Conservation (phyloP, 1,140 invertebrate genomes). For the Cherax destructor region DNA sequence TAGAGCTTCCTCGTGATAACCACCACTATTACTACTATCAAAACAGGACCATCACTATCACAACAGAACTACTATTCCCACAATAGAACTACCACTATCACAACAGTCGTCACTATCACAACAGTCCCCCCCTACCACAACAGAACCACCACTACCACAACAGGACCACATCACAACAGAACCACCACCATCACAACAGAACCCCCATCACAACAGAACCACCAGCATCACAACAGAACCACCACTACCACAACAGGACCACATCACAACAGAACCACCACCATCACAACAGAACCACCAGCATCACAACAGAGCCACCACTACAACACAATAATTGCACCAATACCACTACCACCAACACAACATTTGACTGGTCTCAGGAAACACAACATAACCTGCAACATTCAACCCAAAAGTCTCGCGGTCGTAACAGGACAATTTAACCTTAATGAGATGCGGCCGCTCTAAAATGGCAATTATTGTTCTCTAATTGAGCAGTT, state of each 20-base stretch:
- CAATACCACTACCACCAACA: neutral
- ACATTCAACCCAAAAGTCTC: neutral
- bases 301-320: neutral
- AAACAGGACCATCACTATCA: no score
- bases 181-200: neutral
- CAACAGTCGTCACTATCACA: no score
- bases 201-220: neutral
- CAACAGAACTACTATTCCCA: no score
- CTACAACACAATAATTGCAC: neutral
- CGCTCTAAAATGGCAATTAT: neutral
- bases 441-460: neutral
- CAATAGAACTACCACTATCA: no score
- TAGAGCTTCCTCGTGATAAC: no score
- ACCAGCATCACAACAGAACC: neutral
- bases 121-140: no score
- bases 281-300: neutral
- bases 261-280: neutral
- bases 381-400: neutral
- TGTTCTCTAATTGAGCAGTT: neutral
- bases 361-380: neutral
- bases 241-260: neutral
- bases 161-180: neutral
- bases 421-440: neutral
- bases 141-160: neutral
- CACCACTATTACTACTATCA: no score